Percentiles rank a stretch among this genome's conserved stretches.
Evolutionary conservation across 2,113 vertebrate genomes (phyloP).

Genomic region (Salvelinus sp.): DNA sequence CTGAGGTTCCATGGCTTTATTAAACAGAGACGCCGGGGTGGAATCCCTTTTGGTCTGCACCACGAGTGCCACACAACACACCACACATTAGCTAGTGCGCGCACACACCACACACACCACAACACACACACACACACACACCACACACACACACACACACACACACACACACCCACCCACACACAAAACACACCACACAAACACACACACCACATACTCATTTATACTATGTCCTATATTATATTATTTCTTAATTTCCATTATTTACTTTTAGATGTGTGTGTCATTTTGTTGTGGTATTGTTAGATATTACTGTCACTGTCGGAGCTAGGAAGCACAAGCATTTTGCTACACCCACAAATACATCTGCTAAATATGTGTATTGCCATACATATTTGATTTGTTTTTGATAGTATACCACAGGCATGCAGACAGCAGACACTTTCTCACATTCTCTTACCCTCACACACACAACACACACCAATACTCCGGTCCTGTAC

Average conservation of each 20-base stretch:
- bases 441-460: constrained; percentile 1
- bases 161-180: constrained; percentile 6
- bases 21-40: constrained; percentile 1
- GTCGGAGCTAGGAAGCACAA: too few species aligned
- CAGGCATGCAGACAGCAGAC: not conserved
- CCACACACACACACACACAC: constrained; percentile 1
- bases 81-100: not conserved
- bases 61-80: not conserved
- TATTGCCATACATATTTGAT: too few species aligned
- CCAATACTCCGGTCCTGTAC: not conserved
- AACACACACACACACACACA: too few species aligned
- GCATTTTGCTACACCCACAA: too few species aligned
- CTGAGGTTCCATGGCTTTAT: constrained; percentile 26
- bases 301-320: too few species aligned
- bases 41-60: constrained; percentile 24
- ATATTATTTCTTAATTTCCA: too few species aligned
- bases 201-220: not conserved
- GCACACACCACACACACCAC: not conserved
- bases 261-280: too few species aligned
- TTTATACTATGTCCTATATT: not conserved
- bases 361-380: too few species aligned
- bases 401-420: too few species aligned
- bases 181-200: constrained; percentile 6
- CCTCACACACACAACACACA: not conserved
- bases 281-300: too few species aligned